phyloP scores from a whole-genome alignment of 2,797 vertebrate genomes.

The Clarias laeviceps region DNA sequence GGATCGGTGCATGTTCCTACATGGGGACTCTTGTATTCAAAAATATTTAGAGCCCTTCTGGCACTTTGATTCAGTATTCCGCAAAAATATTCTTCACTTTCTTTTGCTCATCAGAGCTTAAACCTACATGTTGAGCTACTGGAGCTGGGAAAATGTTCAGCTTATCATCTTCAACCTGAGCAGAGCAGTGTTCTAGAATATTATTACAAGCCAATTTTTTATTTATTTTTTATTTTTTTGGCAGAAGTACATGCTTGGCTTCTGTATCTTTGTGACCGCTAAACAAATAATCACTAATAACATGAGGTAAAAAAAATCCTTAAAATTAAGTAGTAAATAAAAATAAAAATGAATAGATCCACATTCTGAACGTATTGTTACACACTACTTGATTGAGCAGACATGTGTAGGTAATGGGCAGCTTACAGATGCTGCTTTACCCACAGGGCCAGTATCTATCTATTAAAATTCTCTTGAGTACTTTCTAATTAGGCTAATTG shows the following conservation, averaged over 20 bases:
- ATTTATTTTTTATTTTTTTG: neutral
- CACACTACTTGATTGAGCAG: conserved; percentile 21
- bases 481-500: conserved; percentile 13
- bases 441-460: conserved; percentile 17
- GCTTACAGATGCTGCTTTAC: conserved; percentile 28
- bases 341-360: no score
- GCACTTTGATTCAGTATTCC: conserved; percentile 9
- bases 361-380: no score
- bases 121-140: conserved; percentile 6
- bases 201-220: neutral
- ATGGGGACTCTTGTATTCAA: conserved; percentile 1
- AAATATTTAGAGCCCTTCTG: conserved; percentile 23
- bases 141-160: neutral
- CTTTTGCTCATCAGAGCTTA: neutral
- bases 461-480: conserved; percentile 38
- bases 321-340: no score
- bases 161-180: neutral
- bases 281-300: neutral
- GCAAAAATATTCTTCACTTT: neutral
- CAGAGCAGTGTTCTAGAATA: neutral
- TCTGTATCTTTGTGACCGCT: neutral
- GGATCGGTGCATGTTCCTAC: conserved; percentile 1
- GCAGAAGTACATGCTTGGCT: neutral
- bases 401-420: conserved; percentile 13
- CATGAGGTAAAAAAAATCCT: neutral